phyloP scores from a whole-genome alignment of 2,113 vertebrate genomes.

The Struthio camelus region DNA sequence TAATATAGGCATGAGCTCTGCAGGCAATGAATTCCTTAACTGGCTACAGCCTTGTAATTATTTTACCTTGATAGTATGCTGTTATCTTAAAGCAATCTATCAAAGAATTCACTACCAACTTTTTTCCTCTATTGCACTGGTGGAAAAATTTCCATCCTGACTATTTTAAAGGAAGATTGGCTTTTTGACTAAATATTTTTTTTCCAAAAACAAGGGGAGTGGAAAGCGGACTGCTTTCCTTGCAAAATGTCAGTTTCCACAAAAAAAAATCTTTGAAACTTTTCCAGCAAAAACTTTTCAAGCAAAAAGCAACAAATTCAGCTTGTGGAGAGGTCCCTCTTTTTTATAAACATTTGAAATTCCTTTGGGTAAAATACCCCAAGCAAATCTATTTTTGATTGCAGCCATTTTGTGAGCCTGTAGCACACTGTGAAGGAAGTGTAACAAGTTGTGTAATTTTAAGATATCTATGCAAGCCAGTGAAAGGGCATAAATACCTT shows the following conservation, averaged over 20 bases:
- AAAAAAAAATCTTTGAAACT: background rate
- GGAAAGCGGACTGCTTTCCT: background rate
- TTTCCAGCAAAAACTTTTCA: background rate
- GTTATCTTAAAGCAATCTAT: background rate
- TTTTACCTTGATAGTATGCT: background rate
- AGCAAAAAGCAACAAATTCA: background rate
- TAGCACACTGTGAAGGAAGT: background rate
- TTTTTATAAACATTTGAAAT: background rate
- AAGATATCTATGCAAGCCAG: background rate
- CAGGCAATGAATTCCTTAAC: slow-evolving; percentile 2
- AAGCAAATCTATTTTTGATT: background rate
- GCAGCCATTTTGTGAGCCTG: background rate
- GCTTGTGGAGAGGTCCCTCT: background rate
- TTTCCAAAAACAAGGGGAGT: background rate
- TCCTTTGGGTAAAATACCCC: background rate
- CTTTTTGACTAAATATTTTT: background rate
- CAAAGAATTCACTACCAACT: background rate
- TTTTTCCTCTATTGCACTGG: background rate
- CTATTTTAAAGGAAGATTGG: background rate
- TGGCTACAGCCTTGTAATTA: background rate
- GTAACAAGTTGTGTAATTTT: background rate
- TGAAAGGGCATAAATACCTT: background rate
- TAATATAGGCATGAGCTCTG: background rate
- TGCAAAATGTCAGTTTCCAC: background rate
- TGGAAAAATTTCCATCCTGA: background rate